Percentiles rank a stretch among this genome's conserved stretches.
Evolutionary conservation across 2,113 vertebrate species (phyloP).

Genomic region (Trematocara marginatum): DNA sequence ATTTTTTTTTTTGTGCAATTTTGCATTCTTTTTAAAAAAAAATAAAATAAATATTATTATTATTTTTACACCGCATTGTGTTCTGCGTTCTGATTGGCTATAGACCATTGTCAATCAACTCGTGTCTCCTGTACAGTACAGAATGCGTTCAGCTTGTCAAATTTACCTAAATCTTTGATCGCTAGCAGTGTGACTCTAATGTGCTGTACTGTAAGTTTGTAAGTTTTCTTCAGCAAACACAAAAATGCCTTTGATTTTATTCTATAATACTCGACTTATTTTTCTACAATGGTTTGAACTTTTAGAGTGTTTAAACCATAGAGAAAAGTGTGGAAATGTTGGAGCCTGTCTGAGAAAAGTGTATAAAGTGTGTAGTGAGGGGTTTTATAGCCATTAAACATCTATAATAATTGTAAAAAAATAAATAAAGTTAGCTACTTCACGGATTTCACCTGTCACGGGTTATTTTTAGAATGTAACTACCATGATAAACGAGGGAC

Average conservation of each 20-base stretch:
- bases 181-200: neutral
- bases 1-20: neutral
- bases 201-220: neutral
- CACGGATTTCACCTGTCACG: rapidly evolving
- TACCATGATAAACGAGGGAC: neutral
- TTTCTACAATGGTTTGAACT: neutral
- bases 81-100: neutral
- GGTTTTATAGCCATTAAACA: neutral
- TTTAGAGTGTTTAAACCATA: neutral
- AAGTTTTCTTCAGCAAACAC: neutral
- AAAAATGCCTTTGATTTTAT: neutral
- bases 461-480: neutral
- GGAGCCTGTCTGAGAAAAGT: neutral
- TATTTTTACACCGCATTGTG: neutral
- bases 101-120: neutral
- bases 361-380: neutral
- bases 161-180: neutral
- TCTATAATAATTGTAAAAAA: neutral
- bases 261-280: neutral
- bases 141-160: neutral
- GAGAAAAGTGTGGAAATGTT: neutral
- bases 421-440: neutral
- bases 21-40: neutral
- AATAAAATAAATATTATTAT: too few species aligned
- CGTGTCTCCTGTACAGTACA: neutral